These are phyloP conservation scores for Malachius bipustulatus DNA, from an alignment of 2,888 invertebrate species.

Conservation along the genomic window DNA sequence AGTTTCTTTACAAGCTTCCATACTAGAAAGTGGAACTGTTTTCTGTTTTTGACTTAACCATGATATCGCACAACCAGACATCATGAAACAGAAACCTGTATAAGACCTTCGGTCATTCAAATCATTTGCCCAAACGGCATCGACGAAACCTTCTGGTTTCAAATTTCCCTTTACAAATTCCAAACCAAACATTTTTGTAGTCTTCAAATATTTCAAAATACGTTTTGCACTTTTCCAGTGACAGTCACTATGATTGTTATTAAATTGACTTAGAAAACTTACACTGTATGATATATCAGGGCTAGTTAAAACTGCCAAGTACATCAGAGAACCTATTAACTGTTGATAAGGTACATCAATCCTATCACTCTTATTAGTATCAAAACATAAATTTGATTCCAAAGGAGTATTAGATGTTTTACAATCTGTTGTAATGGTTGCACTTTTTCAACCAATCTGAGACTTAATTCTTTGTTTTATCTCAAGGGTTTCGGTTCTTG, in stretches of 20 bases:
- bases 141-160: conserved; percentile 15
- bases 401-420: no score
- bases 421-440: no score
- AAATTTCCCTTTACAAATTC: conserved; percentile 11
- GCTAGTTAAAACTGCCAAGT: conserved; percentile 15
- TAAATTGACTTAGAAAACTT: no score
- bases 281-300: conserved; percentile 12
- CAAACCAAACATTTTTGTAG: conserved; percentile 13
- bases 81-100: conserved; percentile 23
- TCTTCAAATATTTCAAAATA: no score
- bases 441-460: no score
- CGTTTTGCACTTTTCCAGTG: no score
- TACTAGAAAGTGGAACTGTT: conserved; percentile 23
- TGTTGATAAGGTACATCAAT: no score
- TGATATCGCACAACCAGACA: conserved; percentile 20
- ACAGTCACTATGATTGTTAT: no score
- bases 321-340: no score
- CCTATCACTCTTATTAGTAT: neutral
- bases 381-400: no score
- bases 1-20: conserved; percentile 21
- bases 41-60: conserved; percentile 23
- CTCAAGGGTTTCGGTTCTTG: no score
- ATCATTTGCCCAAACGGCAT: conserved; percentile 17
- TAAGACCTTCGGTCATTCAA: conserved; percentile 29
- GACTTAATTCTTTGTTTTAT: no score